Conservation (phyloP, 2,888 invertebrate species). For the Lasioglossum marginatum region DNA sequence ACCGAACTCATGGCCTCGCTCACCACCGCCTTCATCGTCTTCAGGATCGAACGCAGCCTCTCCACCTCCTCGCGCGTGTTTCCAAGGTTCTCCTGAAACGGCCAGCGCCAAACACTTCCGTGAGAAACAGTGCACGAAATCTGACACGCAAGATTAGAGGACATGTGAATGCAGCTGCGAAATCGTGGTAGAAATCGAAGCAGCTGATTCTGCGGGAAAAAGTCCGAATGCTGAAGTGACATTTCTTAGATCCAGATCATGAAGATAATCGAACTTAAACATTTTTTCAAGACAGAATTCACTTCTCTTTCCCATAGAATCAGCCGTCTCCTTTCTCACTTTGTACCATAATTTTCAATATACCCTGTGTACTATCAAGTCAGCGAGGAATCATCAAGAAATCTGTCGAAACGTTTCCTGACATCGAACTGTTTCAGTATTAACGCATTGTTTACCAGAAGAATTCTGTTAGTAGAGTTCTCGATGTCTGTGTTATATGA, state of each 20-base stretch:
- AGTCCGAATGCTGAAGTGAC: background rate
- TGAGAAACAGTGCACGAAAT: slow-evolving; percentile 18
- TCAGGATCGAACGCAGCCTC: slow-evolving; percentile 83
- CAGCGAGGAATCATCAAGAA: background rate
- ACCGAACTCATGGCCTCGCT: slow-evolving; percentile 83
- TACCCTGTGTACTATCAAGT: background rate
- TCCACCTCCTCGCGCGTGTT: slow-evolving; percentile 89
- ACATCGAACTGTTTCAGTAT: background rate
- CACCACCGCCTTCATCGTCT: slow-evolving; percentile 75
- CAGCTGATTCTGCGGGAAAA: background rate
- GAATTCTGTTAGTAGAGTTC: background rate
- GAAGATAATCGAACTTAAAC: background rate
- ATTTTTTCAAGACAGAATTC: background rate
- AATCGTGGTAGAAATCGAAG: background rate
- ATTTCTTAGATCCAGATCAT: background rate
- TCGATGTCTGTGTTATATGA: background rate
- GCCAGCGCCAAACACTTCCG: slow-evolving; percentile 26
- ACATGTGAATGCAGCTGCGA: background rate
- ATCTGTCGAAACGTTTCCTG: background rate
- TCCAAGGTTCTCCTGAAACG: slow-evolving; percentile 90
- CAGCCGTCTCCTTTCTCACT: background rate
- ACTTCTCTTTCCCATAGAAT: background rate
- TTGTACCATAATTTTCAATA: background rate
- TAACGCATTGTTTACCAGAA: background rate
- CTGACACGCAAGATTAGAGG: background rate